These are phyloP conservation scores for Ameiurus melas DNA, from an alignment of 2,113 vertebrate species.

Conservation along the genomic window DNA sequence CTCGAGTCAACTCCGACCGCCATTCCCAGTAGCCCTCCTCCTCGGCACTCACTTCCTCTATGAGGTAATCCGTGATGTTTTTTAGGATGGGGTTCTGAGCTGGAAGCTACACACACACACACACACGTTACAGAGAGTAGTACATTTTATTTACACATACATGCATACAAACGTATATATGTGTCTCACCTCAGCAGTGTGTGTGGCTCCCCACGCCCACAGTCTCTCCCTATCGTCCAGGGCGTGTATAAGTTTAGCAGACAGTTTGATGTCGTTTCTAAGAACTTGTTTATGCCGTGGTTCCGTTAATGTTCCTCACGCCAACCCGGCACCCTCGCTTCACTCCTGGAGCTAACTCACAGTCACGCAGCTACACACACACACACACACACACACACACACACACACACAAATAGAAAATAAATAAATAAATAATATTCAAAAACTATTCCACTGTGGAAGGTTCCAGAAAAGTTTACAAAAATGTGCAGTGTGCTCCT, in stretches of 20 bases:
- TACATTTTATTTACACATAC: no score
- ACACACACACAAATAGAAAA: no score
- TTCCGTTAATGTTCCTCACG: conserved; percentile 85
- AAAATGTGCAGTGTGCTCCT: no score
- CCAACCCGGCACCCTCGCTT: conserved; percentile 83
- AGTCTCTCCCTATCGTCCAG: conserved; percentile 84
- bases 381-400: conserved; percentile 20
- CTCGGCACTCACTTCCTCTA: conserved; percentile 91
- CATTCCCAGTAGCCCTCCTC: conserved; percentile 88
- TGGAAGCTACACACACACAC: conserved; percentile 64
- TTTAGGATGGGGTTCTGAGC: conserved; percentile 90
- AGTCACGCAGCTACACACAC: conserved; percentile 80
- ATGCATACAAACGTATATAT: no score
- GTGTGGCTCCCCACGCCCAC: conserved; percentile 74
- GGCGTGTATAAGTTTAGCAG: conserved; percentile 86
- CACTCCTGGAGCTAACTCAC: conserved; percentile 87
- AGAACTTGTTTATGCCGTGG: conserved; percentile 88
- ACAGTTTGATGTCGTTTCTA: conserved; percentile 89
- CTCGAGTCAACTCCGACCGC: conserved; percentile 68
- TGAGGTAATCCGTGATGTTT: conserved; percentile 93
- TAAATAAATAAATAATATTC: no score
- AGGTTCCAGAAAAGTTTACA: background rate
- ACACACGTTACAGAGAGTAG: background rate
- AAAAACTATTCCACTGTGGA: no score
- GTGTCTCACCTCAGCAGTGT: conserved; percentile 61